These are phyloP conservation scores for Pinna nobilis DNA, from an alignment of 1,140 invertebrate genomes.

Conservation along the genomic window DNA sequence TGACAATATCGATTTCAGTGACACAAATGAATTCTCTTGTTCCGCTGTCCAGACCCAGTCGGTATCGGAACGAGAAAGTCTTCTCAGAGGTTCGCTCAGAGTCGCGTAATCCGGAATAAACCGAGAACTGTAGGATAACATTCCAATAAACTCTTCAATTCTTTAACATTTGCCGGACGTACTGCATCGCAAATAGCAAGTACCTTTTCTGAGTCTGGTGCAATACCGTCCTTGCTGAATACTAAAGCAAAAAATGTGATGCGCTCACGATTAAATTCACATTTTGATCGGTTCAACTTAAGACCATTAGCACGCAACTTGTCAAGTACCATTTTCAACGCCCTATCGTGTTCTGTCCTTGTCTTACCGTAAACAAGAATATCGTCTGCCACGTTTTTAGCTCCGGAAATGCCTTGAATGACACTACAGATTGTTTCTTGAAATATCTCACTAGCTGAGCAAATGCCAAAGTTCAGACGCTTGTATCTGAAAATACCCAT, in stretches of 20 bases:
- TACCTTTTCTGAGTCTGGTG: constrained; percentile 60
- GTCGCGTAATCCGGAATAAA: constrained; percentile 40
- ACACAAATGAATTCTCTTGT: neutral
- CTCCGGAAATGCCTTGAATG: constrained; percentile 17
- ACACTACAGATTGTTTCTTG: constrained; percentile 26
- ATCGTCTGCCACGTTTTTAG: constrained; percentile 24
- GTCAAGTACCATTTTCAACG: constrained; percentile 44
- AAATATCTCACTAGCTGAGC: constrained; percentile 46
- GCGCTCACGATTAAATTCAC: constrained; percentile 35
- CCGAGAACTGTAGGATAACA: constrained; percentile 36
- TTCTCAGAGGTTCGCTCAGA: constrained; percentile 48
- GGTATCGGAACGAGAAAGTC: constrained; percentile 27
- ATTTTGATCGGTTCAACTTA: constrained; percentile 45
- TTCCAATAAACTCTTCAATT: constrained; percentile 36
- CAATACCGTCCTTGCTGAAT: constrained; percentile 43
- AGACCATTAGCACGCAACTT: constrained; percentile 36
- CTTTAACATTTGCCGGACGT: constrained; percentile 21
- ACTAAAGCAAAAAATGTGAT: constrained; percentile 48
- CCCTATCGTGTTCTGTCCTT: constrained; percentile 50
- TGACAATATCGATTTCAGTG: constrained; percentile 32
- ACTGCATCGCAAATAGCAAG: constrained; percentile 57
- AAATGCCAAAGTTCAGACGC: constrained; percentile 51
- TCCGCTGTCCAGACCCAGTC: neutral
- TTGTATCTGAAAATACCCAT: constrained; percentile 42
- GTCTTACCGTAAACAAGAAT: constrained; percentile 17